Evolutionary conservation across 2,888 invertebrate genomes (phyloP).

Genomic region (Sepioteuthis lessoniana): DNA sequence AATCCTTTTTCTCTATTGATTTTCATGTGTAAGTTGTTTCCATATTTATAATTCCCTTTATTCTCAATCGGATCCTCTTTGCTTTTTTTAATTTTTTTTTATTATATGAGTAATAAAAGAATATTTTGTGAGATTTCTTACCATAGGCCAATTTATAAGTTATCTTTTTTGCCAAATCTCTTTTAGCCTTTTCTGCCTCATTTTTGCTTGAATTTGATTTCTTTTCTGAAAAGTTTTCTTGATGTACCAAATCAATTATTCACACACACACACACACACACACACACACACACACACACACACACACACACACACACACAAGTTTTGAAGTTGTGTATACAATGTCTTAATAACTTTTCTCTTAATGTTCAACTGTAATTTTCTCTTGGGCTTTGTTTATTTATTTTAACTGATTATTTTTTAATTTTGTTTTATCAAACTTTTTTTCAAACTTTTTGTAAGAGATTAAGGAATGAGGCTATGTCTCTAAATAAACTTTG

Average conservation of each 20-base stretch:
- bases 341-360: background rate
- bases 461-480: background rate
- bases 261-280: background rate
- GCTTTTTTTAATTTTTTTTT: too few relatives aligned
- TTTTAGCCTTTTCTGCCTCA: background rate
- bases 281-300: too few relatives aligned
- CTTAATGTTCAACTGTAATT: background rate
- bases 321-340: background rate
- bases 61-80: background rate
- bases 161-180: background rate
- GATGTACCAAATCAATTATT: background rate
- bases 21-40: background rate
- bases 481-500: background rate
- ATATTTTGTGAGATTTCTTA: background rate
- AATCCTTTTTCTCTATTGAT: background rate
- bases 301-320: too few relatives aligned
- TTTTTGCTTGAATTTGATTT: background rate
- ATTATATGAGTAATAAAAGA: background rate
- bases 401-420: background rate
- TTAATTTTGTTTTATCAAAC: background rate
- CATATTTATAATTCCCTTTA: constrained; percentile 7
- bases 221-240: background rate
- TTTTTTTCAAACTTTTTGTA: background rate
- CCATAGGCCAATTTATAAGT: background rate
- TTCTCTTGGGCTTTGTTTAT: background rate